Conservation (phyloP, 2,797 vertebrate species). For the Cynodonichthys magdalenae region DNA sequence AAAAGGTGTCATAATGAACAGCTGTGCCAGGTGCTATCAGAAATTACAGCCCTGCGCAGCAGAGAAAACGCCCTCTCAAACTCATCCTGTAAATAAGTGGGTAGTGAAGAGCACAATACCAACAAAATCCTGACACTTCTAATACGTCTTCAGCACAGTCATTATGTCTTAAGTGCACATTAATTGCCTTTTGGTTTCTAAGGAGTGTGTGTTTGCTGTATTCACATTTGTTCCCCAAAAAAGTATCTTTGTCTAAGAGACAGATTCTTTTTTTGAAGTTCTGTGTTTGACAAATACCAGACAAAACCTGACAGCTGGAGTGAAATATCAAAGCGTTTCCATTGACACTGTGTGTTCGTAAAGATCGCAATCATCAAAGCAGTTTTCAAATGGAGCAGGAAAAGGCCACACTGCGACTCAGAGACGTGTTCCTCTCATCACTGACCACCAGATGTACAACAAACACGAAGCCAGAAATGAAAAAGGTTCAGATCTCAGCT, state of each 20-base stretch:
- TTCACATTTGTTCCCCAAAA: conserved; percentile 27
- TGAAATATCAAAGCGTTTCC: conserved; percentile 68
- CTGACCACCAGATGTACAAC: conserved; percentile 74
- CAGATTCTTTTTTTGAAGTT: conserved; percentile 18
- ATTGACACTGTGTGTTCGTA: conserved; percentile 66
- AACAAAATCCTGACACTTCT: too few relatives aligned
- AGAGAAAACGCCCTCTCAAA: too few relatives aligned
- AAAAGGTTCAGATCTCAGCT: conserved; percentile 64
- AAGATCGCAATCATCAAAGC: conserved; percentile 75
- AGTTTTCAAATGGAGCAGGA: conserved; percentile 75
- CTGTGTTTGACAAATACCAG: conserved; percentile 41
- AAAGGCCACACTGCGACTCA: conserved; percentile 73
- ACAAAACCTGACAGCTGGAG: conserved; percentile 62
- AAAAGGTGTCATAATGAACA: too few relatives aligned
- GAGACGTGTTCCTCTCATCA: conserved; percentile 68
- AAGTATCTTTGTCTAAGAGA: conserved; percentile 12
- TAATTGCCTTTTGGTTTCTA: conserved; percentile 34
- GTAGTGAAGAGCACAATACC: too few relatives aligned
- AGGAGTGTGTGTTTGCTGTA: conserved; percentile 28
- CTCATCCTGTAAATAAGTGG: too few relatives aligned
- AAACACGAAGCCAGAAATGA: conserved; percentile 45
- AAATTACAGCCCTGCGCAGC: too few relatives aligned
- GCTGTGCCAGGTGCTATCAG: too few relatives aligned
- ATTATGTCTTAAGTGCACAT: conserved; percentile 34
- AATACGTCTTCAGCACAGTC: conserved; percentile 28